Base-by-base conservation (phyloP, 2,113 vertebrate species). In the Progne subis region DNA sequence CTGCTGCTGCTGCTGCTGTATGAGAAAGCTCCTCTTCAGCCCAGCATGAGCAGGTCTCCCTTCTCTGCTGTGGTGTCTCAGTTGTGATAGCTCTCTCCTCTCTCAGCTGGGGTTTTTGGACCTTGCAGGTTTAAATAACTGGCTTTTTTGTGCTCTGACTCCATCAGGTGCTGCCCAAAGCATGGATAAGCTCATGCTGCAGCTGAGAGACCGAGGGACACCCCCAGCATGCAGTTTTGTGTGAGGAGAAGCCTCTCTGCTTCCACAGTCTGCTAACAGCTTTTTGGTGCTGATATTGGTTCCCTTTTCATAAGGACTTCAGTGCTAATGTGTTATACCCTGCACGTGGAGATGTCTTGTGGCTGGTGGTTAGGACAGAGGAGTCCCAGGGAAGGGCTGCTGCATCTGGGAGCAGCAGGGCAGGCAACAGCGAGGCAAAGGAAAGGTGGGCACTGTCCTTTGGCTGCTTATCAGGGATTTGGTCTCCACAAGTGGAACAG, bases 271-370 rank as follows among this genome's bases (percentile, higher is more conserved):
- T 17, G 12, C 16, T 3, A 5, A 26, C 2, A 5, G 34, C 29
- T 46, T 70, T 57, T 68, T 72, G 69, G 16, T 52, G 19, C 57
- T 76, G 39, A 31, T 32, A 24, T 2, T 46, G 16, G 4, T n/a
- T 80, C 18, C 9, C 29, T 50, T 79, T 78, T 29, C 47, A 20
- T 4, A 31, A 61, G 26, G 14, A 37, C 3, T 28, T 60, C 32
- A n/a, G 15, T 57, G 37, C 16, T 47, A 47, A 47, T 47, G 10
- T 47, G n/a, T 50, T 11, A 75, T 4, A 19, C 8, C 5, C 12
- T 55, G 31, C 3, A 2, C 4, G 3, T 5, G 3, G 37, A 56
- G 14, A 26, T 2, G 7, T 37, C 26, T 59, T 2, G 1, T 21
- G 21, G 21, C 3, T n/a, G 29, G 13, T 63, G 3, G 67, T 44